Percentiles rank a stretch among this genome's conserved stretches.
Conservation (phyloP, 2,797 vertebrate species). For the Hoplostethus atlanticus region DNA sequence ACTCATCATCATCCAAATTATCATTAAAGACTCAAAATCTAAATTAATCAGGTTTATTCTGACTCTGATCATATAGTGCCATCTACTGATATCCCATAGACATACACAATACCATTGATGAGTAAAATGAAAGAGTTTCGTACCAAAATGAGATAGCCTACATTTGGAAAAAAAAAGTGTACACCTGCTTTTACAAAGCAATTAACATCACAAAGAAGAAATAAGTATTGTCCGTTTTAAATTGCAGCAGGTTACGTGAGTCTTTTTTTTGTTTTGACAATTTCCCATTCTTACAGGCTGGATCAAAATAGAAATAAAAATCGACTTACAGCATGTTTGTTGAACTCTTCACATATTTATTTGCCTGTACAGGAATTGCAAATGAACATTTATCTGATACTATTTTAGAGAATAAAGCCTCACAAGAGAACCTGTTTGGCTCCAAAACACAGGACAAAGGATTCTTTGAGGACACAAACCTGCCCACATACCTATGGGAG, state of each 20-base stretch:
- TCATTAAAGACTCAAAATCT: background rate
- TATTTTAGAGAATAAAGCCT: conserved; percentile 28
- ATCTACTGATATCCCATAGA: conserved; percentile 61
- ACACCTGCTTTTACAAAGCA: no score
- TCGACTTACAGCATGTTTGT: no score
- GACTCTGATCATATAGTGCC: conserved; percentile 69
- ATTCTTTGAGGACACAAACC: conserved; percentile 45
- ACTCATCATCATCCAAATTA: conserved; percentile 2
- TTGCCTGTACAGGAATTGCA: background rate
- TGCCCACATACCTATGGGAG: conserved; percentile 46
- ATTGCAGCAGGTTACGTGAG: no score
- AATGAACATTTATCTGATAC: conserved; percentile 7
- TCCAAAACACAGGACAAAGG: conserved; percentile 38
- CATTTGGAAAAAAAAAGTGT: no score
- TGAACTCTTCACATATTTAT: background rate
- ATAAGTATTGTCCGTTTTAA: no score
- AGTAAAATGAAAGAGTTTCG: background rate
- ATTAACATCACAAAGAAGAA: no score
- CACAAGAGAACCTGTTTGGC: conserved; percentile 17
- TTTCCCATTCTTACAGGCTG: no score
- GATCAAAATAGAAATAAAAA: no score
- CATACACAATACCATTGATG: conserved; percentile 10
- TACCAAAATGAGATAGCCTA: no score
- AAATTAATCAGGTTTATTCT: background rate
- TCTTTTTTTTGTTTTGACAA: no score